Conservation (phyloP, 2,797 vertebrate genomes). For the Paramormyrops hopkinsi region DNA sequence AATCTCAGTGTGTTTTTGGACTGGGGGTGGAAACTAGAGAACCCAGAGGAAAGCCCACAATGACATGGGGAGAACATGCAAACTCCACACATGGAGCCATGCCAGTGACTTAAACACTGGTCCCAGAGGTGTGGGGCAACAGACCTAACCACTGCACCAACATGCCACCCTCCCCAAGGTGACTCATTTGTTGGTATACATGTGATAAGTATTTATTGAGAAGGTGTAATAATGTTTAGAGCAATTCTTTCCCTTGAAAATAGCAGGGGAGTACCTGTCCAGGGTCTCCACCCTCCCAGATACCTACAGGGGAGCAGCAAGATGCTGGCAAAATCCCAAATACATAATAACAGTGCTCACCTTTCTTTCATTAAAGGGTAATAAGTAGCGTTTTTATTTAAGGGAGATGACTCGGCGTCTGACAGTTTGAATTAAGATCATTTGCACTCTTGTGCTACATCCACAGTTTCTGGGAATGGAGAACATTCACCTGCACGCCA, state of each 20-base stretch:
- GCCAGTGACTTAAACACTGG: neutral
- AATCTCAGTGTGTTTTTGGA: neutral
- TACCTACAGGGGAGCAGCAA: slow-evolving; percentile 28
- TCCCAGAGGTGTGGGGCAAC: neutral
- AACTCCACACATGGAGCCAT: neutral
- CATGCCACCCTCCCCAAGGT: neutral
- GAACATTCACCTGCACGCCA: neutral
- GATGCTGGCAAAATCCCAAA: slow-evolving; percentile 27
- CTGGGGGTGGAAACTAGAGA: neutral
- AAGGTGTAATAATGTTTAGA: neutral
- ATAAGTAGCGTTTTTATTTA: slow-evolving; percentile 28
- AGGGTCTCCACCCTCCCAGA: neutral
- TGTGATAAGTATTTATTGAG: neutral
- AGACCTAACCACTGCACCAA: neutral
- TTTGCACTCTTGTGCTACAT: neutral
- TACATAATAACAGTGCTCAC: slow-evolving; percentile 25
- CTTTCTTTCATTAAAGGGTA: slow-evolving; percentile 19
- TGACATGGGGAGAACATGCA: neutral
- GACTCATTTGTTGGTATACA: slow-evolving; percentile 27
- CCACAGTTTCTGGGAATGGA: neutral
- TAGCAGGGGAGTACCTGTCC: neutral
- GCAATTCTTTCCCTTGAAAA: neutral
- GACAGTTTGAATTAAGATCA: neutral
- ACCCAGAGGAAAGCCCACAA: neutral
- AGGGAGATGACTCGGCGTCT: slow-evolving; percentile 33